phyloP scores from a whole-genome alignment of 2,113 vertebrate species.

The Pyxicephalus adspersus region DNA sequence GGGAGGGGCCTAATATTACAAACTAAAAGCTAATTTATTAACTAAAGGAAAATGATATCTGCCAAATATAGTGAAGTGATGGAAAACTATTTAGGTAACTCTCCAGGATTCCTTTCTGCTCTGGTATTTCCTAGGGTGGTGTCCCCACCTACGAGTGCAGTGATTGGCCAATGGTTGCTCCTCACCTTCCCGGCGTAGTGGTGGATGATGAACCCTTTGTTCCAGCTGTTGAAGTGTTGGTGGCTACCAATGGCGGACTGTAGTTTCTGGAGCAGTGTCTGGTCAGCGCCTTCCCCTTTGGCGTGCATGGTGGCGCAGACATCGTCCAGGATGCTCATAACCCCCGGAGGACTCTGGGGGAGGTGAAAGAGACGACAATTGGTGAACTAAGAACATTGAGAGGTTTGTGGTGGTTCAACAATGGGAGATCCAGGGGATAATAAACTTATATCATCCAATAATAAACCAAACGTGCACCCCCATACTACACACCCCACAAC shows the following conservation, averaged over 20 bases:
- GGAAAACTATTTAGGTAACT: background rate
- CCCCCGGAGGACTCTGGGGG: constrained; percentile 75
- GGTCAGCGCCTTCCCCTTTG: constrained; percentile 82
- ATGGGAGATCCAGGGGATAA: too few species aligned
- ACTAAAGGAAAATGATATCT: too few species aligned
- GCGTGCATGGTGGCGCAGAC: constrained; percentile 86
- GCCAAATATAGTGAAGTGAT: background rate
- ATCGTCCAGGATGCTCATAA: constrained; percentile 83
- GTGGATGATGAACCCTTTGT: constrained; percentile 79
- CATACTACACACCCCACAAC: background rate
- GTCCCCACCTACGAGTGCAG: background rate
- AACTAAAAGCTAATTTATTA: too few species aligned
- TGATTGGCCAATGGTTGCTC: too few species aligned
- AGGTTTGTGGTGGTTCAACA: too few species aligned
- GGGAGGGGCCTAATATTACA: too few species aligned
- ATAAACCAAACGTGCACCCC: background rate
- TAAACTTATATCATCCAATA: background rate
- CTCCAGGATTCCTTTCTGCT: background rate
- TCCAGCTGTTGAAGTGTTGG: constrained; percentile 86
- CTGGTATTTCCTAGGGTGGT: background rate
- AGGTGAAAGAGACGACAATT: too few species aligned
- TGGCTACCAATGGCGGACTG: constrained; percentile 75
- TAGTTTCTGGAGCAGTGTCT: constrained; percentile 81
- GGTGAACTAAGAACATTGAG: background rate
- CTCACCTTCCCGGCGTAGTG: constrained; percentile 82